A percentile compares a stretch with the other conserved stretches of the same genome.
Conservation (phyloP, 2,113 vertebrate species). For the Ceyx melanurus region DNA sequence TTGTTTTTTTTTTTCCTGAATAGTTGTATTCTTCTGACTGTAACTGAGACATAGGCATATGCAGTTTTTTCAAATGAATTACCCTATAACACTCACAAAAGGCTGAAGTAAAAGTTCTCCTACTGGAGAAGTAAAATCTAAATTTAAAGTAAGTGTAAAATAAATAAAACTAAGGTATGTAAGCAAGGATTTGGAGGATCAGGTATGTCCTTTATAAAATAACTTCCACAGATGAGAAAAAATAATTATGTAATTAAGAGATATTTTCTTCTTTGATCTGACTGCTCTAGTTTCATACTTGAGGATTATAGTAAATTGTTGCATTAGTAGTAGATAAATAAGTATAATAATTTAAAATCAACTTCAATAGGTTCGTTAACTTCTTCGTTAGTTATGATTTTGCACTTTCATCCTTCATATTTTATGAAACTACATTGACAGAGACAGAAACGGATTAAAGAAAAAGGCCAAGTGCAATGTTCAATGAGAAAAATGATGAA, state of each 20-base stretch:
- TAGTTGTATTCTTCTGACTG: background rate
- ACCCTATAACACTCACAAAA: background rate
- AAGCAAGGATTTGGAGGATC: background rate
- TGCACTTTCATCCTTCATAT: background rate
- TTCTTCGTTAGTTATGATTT: background rate
- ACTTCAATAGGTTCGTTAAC: background rate
- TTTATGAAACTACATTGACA: background rate
- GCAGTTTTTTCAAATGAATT: background rate
- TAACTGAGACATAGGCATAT: background rate
- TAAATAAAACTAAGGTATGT: background rate
- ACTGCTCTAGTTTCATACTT: background rate
- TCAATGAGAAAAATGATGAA: conserved; percentile 19
- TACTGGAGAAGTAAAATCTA: background rate
- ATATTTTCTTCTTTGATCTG: background rate
- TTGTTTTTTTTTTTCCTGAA: background rate
- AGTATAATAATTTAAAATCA: background rate
- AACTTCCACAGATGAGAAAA: background rate
- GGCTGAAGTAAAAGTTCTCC: background rate
- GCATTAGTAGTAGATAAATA: background rate
- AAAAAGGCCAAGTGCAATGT: background rate
- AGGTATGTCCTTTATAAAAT: background rate
- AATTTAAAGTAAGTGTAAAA: background rate
- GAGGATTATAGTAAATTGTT: background rate
- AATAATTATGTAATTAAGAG: background rate
- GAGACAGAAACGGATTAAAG: background rate